phyloP scores from a whole-genome alignment of 2,113 vertebrate genomes.

The Menidia beryllina region DNA sequence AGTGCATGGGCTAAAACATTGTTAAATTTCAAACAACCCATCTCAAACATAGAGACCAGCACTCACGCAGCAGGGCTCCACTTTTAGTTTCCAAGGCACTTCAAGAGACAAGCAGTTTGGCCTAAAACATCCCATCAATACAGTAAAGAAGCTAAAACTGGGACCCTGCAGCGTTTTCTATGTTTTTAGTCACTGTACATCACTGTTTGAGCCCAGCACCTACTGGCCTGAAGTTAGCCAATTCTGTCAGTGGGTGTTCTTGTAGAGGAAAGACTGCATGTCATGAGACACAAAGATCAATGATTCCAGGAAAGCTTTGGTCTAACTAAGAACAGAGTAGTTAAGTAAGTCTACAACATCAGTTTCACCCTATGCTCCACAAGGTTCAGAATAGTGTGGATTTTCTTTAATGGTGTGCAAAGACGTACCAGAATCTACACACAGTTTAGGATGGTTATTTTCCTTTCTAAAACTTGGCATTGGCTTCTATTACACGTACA shows the following conservation, averaged over 20 bases:
- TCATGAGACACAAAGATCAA: no score
- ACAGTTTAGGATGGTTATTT: neutral
- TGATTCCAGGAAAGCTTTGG: neutral
- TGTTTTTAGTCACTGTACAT: neutral
- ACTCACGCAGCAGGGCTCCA: neutral
- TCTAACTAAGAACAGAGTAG: neutral
- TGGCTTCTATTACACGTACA: no score
- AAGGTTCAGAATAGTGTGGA: neutral
- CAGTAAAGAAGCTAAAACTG: neutral
- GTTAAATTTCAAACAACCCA: neutral
- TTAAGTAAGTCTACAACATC: neutral
- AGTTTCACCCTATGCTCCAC: conserved; percentile 1
- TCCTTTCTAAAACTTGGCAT: neutral
- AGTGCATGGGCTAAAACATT: neutral
- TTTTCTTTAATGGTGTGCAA: neutral
- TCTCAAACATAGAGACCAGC: neutral
- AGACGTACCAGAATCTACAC: neutral
- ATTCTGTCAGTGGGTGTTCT: no score
- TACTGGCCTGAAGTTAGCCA: no score
- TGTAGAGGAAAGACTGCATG: no score
- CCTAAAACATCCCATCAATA: neutral
- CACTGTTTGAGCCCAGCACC: neutral
- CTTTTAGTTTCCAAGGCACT: neutral
- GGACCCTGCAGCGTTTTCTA: neutral
- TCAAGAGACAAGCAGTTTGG: neutral